Conservation (phyloP, 2,888 invertebrate species). For the Drosophila macrothrix region DNA sequence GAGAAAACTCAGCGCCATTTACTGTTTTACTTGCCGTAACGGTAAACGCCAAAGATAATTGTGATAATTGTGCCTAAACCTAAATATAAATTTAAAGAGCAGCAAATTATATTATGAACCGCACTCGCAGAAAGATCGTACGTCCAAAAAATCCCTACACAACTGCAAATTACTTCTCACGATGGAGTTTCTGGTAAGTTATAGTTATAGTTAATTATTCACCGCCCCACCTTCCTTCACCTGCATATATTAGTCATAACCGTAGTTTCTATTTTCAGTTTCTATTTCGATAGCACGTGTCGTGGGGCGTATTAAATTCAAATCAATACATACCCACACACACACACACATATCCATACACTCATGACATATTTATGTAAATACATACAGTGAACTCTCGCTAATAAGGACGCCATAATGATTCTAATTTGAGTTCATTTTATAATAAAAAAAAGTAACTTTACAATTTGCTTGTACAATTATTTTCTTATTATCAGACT, state of each 20-base stretch:
- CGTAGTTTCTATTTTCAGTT: conserved; percentile 46
- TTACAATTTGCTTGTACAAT: not conserved
- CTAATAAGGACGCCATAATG: not conserved
- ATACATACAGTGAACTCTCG: not conserved
- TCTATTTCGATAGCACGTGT: conserved; percentile 51
- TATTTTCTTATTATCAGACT: not conserved
- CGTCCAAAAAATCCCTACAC: conserved; percentile 88
- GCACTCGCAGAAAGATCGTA: conserved; percentile 85
- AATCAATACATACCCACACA: not conserved
- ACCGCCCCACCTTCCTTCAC: not conserved
- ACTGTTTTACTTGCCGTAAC: conserved; percentile 39
- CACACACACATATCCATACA: not conserved
- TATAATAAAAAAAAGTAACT: not conserved
- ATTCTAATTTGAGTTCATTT: not conserved
- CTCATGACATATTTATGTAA: not conserved
- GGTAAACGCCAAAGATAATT: conserved; percentile 40
- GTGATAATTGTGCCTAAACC: conserved; percentile 36
- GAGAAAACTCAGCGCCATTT: conserved; percentile 12
- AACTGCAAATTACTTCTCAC: conserved; percentile 88
- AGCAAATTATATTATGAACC: conserved; percentile 79
- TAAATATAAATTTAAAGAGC: conserved; percentile 8
- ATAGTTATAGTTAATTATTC: conserved; percentile 4
- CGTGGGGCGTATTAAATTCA: conserved; percentile 21
- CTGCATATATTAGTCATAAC: conserved; percentile 36
- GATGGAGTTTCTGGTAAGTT: conserved; percentile 89